A percentile compares a stretch with the other conserved stretches of the same genome.
These are phyloP conservation scores for Podabrus alpinus DNA, from an alignment of 2,888 invertebrate species.

Conservation along the genomic window DNA sequence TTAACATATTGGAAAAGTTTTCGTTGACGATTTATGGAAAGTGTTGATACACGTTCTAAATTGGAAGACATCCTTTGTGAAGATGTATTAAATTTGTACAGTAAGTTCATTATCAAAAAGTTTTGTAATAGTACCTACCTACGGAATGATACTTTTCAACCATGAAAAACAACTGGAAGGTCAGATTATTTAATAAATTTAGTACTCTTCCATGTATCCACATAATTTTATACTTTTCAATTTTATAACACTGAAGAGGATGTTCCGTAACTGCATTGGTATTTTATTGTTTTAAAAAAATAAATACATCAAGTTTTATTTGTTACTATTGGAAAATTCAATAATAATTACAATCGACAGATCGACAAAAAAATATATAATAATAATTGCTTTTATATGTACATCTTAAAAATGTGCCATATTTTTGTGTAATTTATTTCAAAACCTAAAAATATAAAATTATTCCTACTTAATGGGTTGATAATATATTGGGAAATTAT, in stretches of 20 bases:
- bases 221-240: neutral
- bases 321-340: neutral
- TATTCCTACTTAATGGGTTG: neutral
- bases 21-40: too few relatives aligned
- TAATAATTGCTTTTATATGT: too few relatives aligned
- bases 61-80: neutral
- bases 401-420: too few relatives aligned
- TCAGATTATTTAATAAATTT: neutral
- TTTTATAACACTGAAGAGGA: neutral
- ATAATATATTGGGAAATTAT: neutral
- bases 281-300: neutral
- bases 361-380: too few relatives aligned
- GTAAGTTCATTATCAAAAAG: conserved; percentile 1
- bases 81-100: neutral
- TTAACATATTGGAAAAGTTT: too few relatives aligned
- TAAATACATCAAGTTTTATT: neutral
- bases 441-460: neutral
- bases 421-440: neutral
- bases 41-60: neutral
- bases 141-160: neutral
- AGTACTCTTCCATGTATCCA: neutral
- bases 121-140: neutral
- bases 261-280: neutral
- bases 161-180: neutral
- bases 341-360: neutral